Conservation (phyloP, 2,113 vertebrate genomes). For the Pristiophorus japonicus region DNA sequence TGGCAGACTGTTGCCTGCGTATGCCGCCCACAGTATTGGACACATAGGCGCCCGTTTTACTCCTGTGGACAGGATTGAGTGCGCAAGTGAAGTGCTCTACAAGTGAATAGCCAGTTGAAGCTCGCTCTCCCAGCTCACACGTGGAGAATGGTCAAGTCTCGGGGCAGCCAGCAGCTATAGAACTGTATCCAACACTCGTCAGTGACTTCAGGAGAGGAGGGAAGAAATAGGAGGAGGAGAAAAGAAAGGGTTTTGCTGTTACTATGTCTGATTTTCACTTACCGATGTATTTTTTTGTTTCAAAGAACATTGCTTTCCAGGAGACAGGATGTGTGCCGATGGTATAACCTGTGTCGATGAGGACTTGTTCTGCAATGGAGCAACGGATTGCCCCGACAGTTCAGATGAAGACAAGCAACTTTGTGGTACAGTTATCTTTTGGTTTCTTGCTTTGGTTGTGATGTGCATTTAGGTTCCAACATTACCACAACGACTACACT, state of each 20-base stretch:
- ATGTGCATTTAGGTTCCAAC: neutral
- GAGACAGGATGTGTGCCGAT: slow-evolving; percentile 52
- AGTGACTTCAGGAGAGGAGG: slow-evolving; percentile 1
- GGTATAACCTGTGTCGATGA: slow-evolving; percentile 48
- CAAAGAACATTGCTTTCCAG: slow-evolving; percentile 49
- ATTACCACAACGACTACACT: no score
- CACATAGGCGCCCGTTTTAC: no score
- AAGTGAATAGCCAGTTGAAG: no score
- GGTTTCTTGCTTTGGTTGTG: neutral
- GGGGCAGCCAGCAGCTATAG: neutral
- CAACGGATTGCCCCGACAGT: slow-evolving; percentile 55
- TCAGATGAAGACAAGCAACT: slow-evolving; percentile 58
- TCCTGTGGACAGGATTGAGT: no score
- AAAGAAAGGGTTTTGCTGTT: slow-evolving; percentile 35
- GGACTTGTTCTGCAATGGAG: slow-evolving; percentile 63
- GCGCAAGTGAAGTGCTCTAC: no score
- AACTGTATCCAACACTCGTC: neutral
- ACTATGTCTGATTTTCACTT: slow-evolving; percentile 38
- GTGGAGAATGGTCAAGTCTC: neutral
- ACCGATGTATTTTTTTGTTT: slow-evolving; percentile 41
- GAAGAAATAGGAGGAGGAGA: neutral
- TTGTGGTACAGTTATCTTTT: slow-evolving; percentile 55
- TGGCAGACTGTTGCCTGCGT: no score
- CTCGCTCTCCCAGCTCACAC: no score
- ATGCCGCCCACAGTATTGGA: no score